Evolutionary conservation across 1,140 invertebrate genomes (phyloP), one percentile per base, ranked within the genome.

Genomic region (Tetranychus urticae): DNA sequence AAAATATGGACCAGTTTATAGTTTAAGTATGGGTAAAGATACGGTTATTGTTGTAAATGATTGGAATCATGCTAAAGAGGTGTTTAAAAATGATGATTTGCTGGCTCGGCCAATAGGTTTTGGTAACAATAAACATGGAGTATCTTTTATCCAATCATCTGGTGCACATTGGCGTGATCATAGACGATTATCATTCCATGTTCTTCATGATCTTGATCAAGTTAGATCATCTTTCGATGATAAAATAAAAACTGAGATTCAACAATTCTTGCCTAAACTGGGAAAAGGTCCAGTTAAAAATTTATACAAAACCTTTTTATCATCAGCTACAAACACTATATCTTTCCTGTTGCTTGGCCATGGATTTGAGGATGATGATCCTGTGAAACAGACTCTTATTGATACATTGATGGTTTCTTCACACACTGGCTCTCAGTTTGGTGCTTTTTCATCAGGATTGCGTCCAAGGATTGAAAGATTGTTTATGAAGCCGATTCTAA

Each of bases 111-210:
- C 39, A 10, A 10, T 6, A 42, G 10, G 10, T 42, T 42, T 42
- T 10, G 5, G 5, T 5, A 6, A 5, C 10, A 42, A 42, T 42
- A 5, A 5, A 6, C 5, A 42, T 6, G 5, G 5, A 42, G 5
- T 10, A 42, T 42, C 39, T 5, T 10, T 42, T 10, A 5, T 42
- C 39, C 5, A 42, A 42, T 6, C 10, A 10, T 66, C 55, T 31
- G 85, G 85, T 0, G 67, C 75, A 8, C 67, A 81, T 3, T 89
- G 86, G 85, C 76, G 74, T 56, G 80, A 82, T 64, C 81, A 88
- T 64, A 75, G 85, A 50, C 73, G 74, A 56, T 89, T 88, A 71
- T 77, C 81, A 3, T 69, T 86, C 52, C 78, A 78, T 62, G 78
- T 82, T 59, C 74, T 90, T 63, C 76, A 77, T 36, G 73, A 80